These are phyloP conservation scores for Phoxinus phoxinus DNA, from an alignment of 2,113 vertebrate genomes.

Conservation along the genomic window DNA sequence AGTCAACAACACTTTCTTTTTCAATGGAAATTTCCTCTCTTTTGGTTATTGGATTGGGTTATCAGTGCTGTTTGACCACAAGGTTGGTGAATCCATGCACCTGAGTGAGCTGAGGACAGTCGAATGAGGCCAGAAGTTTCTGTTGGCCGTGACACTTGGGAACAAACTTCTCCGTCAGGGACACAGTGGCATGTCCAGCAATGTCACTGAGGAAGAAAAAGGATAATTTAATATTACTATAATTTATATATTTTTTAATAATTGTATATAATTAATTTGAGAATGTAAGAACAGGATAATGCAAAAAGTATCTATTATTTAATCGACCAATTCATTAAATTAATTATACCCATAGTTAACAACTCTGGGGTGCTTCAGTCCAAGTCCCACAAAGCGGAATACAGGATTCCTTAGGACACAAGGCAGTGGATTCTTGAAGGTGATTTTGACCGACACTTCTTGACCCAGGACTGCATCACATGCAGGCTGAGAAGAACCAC, in stretches of 20 bases:
- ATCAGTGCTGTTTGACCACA: conserved; percentile 61
- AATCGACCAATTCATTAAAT: neutral
- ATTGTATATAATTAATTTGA: neutral
- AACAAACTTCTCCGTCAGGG: conserved; percentile 74
- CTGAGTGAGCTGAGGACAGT: conserved; percentile 83
- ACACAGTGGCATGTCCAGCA: conserved; percentile 1
- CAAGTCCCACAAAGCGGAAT: conserved; percentile 22
- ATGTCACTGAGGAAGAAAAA: conserved; percentile 30
- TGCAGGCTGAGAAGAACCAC: conserved; percentile 3
- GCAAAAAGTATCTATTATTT: neutral
- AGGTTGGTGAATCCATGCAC: conserved; percentile 82
- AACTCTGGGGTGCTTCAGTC: conserved; percentile 13
- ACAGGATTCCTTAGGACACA: neutral
- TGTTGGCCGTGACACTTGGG: conserved; percentile 77
- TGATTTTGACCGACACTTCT: conserved; percentile 12
- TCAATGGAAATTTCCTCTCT: neutral
- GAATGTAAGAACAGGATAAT: neutral
- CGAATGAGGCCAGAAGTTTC: conserved; percentile 82
- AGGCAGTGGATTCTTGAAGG: conserved; percentile 30
- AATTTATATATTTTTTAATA: neutral
- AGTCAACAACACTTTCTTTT: neutral
- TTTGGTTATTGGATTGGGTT: neutral
- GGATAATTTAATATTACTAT: neutral
- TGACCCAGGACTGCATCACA: neutral
- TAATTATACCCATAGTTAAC: conserved; percentile 12